A percentile compares a stretch with the other conserved stretches of the same genome.
phyloP scores from a whole-genome alignment of 1,140 invertebrate genomes.

The Pseudomyrmex cubaensis region DNA sequence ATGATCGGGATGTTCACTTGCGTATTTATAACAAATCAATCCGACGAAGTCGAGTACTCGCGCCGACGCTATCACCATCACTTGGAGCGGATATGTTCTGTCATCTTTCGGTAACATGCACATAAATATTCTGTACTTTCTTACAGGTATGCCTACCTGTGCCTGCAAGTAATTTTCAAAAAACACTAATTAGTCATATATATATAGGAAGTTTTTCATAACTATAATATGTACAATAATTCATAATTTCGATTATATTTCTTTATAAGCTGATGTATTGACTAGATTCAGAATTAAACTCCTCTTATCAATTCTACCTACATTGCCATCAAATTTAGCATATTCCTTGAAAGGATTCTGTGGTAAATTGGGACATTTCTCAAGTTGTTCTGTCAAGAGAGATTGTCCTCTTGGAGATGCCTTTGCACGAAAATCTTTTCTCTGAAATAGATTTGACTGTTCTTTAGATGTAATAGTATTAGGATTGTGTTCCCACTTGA shows the following conservation, averaged over 20 bases:
- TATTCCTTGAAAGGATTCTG: constrained; percentile 95
- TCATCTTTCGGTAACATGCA: constrained; percentile 93
- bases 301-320: constrained; percentile 73
- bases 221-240: too few relatives aligned
- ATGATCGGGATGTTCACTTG: constrained; percentile 84
- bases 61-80: constrained; percentile 92
- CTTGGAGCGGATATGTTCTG: constrained; percentile 93
- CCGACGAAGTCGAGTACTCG: constrained; percentile 97
- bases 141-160: constrained; percentile 90
- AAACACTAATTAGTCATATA: too few relatives aligned
- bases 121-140: constrained; percentile 94
- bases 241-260: too few relatives aligned
- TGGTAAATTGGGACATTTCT: constrained; percentile 90
- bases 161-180: constrained; percentile 80
- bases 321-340: constrained; percentile 96
- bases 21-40: constrained; percentile 93
- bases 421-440: constrained; percentile 84
- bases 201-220: too few relatives aligned
- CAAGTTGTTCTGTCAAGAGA: constrained; percentile 89
- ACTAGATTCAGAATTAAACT: too few relatives aligned
- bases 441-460: constrained; percentile 89
- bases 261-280: too few relatives aligned
- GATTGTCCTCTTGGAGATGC: constrained; percentile 85
- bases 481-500: constrained; percentile 91
- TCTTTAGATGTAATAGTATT: constrained; percentile 86